phyloP scores from a whole-genome alignment of 2,113 vertebrate species.

The Embiotoca jacksoni region DNA sequence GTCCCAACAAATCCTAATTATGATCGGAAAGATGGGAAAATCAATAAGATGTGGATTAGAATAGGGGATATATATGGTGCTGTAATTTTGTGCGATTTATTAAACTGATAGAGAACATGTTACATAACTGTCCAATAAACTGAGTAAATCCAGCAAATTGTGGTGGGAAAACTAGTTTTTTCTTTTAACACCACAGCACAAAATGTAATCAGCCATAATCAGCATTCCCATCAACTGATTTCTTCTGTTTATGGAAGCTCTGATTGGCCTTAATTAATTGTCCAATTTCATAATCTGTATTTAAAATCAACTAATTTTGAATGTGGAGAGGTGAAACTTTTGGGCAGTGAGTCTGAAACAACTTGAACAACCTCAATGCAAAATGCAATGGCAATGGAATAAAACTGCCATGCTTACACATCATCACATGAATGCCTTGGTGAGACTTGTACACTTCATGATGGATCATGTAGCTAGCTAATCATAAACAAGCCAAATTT shows the following conservation, averaged over 20 bases:
- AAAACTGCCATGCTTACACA: not conserved
- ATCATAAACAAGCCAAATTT: too few species aligned
- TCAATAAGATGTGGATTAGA: not conserved
- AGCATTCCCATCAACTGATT: constrained; percentile 61
- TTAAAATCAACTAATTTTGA: constrained; percentile 40
- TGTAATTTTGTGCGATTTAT: constrained; percentile 23
- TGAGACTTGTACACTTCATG: too few species aligned
- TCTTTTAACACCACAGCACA: not conserved
- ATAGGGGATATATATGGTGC: not conserved
- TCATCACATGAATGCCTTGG: not conserved
- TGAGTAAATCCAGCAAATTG: constrained; percentile 37
- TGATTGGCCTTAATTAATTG: constrained; percentile 72
- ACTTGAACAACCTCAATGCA: too few species aligned
- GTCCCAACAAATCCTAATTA: constrained; percentile 16
- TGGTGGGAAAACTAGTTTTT: constrained; percentile 13
- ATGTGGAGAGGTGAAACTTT: not conserved
- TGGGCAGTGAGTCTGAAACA: not conserved
- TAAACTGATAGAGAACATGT: constrained; percentile 26
- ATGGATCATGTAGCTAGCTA: too few species aligned
- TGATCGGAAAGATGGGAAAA: constrained; percentile 24
- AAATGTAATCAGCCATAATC: constrained; percentile 72
- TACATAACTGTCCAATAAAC: constrained; percentile 30
- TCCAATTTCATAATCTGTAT: constrained; percentile 41
- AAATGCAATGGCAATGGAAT: too few species aligned
- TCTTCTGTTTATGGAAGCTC: constrained; percentile 55